These are phyloP conservation scores for Saxidomus purpurata DNA, from an alignment of 1,140 invertebrate genomes.

Conservation along the genomic window DNA sequence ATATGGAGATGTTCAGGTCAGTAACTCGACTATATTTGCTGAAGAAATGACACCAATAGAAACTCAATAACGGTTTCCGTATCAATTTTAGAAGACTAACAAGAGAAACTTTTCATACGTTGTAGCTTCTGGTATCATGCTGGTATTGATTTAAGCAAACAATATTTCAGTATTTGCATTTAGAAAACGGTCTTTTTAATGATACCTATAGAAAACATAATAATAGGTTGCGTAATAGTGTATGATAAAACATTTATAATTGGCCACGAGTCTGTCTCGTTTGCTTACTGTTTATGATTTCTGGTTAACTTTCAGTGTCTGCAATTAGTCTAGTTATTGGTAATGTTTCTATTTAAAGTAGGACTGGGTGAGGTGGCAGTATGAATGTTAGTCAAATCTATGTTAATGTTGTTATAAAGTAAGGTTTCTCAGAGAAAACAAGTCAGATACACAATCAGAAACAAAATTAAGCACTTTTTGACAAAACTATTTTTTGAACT, in stretches of 20 bases:
- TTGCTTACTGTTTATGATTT: conserved; percentile 1
- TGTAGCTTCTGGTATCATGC: neutral
- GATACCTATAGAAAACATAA: neutral
- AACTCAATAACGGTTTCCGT: neutral
- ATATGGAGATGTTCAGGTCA: neutral
- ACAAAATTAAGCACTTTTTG: too few species aligned
- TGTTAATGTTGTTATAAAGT: too few species aligned
- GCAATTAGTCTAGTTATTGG: too few species aligned
- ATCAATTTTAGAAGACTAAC: neutral
- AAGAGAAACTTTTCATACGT: neutral
- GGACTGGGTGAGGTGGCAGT: too few species aligned
- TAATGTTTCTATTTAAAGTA: too few species aligned
- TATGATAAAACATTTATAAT: neutral
- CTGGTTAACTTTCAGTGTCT: too few species aligned
- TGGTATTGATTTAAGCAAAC: neutral
- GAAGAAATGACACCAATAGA: conserved; percentile 9
- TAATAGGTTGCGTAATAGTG: neutral
- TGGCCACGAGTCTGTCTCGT: neutral
- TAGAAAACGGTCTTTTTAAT: neutral
- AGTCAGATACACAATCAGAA: too few species aligned
- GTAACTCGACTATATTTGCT: neutral
- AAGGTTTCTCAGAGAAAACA: too few species aligned
- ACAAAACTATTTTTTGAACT: too few species aligned
- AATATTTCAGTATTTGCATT: conserved; percentile 2
- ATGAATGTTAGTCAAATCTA: too few species aligned